Evolutionary conservation across 2,888 invertebrate species (phyloP).

Genomic region (Leucophenga maculata): DNA sequence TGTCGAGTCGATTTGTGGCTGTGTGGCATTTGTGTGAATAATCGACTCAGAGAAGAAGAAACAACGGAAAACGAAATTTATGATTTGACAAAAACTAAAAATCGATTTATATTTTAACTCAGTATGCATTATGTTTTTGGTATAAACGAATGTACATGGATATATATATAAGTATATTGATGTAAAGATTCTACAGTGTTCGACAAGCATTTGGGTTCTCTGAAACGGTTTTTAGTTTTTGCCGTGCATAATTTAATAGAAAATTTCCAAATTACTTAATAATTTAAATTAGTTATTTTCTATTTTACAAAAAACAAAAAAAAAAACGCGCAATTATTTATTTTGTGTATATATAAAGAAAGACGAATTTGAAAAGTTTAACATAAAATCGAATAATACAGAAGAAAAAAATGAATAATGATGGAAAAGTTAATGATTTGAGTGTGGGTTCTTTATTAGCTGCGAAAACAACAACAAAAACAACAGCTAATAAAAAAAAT

Average conservation of each 20-base stretch:
- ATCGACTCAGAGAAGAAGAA: background rate
- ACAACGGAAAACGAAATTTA: conserved; percentile 7
- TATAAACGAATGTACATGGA: background rate
- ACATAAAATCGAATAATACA: conserved; percentile 20
- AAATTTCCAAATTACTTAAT: no score
- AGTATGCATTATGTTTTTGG: conserved; percentile 2
- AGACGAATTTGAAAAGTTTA: background rate
- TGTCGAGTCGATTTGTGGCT: background rate
- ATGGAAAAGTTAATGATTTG: conserved; percentile 71
- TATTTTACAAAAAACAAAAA: background rate
- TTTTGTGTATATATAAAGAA: conserved; percentile 4
- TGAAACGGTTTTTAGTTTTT: no score
- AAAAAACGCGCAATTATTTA: background rate
- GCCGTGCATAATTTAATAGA: no score
- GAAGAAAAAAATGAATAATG: conserved; percentile 67
- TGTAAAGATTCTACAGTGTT: no score
- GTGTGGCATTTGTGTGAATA: conserved; percentile 9
- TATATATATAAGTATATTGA: background rate
- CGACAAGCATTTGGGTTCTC: no score
- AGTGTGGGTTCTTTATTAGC: conserved; percentile 59
- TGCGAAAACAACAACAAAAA: conserved; percentile 50
- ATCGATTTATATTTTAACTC: conserved; percentile 10
- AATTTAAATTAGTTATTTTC: background rate
- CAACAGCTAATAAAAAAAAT: conserved; percentile 29
- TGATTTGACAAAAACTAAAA: conserved; percentile 11